Conservation (phyloP, 2,113 vertebrate species). For the Aptenodytes patagonicus region DNA sequence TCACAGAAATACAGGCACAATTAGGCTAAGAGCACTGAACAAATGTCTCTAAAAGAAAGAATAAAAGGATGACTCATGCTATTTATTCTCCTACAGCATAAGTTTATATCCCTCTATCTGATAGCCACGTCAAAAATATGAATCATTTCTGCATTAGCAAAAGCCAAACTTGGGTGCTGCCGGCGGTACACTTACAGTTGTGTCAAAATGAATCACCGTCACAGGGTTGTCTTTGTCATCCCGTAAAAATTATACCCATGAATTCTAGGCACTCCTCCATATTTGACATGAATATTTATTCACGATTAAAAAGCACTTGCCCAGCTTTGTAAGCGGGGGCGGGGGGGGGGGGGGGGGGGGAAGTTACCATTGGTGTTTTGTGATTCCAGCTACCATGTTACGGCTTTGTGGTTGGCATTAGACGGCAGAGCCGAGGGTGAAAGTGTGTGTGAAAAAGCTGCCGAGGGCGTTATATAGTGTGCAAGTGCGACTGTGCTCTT, state of each 20-base stretch:
- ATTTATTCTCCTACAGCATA: background rate
- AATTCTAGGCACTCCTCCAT: background rate
- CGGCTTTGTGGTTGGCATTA: background rate
- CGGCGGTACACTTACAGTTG: rapidly evolving
- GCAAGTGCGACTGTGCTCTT: background rate
- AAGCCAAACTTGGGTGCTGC: background rate
- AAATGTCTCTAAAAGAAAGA: background rate
- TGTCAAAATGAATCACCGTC: background rate
- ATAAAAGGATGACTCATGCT: background rate
- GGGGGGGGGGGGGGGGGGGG: no score
- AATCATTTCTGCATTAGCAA: background rate
- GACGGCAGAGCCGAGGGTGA: background rate
- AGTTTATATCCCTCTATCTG: background rate
- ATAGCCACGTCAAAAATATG: background rate
- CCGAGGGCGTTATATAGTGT: rapidly evolving
- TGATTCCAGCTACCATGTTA: rapidly evolving
- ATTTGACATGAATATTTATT: background rate
- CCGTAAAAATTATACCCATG: rapidly evolving
- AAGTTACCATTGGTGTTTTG: background rate
- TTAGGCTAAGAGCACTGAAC: background rate
- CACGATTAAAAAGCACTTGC: background rate
- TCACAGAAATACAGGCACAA: background rate
- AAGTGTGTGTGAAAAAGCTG: rapidly evolving
- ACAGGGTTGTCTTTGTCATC: background rate
- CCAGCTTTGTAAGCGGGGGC: background rate